A percentile compares a stretch with the other conserved stretches of the same genome.
phyloP scores from a whole-genome alignment of 2,797 vertebrate species.

The Esox lucius region DNA sequence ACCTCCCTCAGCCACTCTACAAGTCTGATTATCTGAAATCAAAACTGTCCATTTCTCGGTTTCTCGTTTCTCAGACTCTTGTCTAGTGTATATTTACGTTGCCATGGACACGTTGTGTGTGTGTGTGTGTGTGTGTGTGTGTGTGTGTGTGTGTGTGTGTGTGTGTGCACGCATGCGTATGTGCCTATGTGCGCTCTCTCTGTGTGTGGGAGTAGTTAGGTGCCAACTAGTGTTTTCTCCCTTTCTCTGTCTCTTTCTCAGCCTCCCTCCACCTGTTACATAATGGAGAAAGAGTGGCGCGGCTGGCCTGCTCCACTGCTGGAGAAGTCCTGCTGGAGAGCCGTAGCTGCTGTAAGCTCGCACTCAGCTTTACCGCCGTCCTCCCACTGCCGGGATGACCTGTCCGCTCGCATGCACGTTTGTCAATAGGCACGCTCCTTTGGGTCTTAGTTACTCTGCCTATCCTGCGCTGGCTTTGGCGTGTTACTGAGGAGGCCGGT shows the following conservation, averaged over 20 bases:
- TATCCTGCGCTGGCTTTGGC: not conserved
- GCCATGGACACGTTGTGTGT: not conserved
- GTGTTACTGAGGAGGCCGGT: not conserved
- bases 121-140: not conserved
- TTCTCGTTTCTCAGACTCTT: not conserved
- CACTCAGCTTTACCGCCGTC: conserved; percentile 9
- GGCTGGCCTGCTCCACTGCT: conserved; percentile 46
- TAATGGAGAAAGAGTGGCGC: conserved; percentile 66
- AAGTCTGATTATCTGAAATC: not conserved
- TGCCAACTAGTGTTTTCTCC: conserved; percentile 32
- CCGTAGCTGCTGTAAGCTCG: conserved; percentile 48
- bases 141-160: not conserved
- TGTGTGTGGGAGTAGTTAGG: conserved; percentile 33
- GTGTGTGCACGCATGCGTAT: conserved; percentile 7
- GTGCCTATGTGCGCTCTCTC: conserved; percentile 25
- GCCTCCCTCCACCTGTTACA: conserved; percentile 73
- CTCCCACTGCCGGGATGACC: not conserved
- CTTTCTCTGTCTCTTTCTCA: not conserved
- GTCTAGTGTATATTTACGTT: not conserved
- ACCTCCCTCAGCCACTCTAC: not conserved
- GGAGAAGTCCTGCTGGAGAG: conserved; percentile 50
- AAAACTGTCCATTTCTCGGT: not conserved
- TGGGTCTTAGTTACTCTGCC: not conserved
- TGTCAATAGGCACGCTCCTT: not conserved
- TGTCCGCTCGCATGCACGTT: not conserved